Evolutionary conservation across 2,113 vertebrate genomes (phyloP), one percentile per base, ranked within the genome.

Genomic region (Trichechus manatus): DNA sequence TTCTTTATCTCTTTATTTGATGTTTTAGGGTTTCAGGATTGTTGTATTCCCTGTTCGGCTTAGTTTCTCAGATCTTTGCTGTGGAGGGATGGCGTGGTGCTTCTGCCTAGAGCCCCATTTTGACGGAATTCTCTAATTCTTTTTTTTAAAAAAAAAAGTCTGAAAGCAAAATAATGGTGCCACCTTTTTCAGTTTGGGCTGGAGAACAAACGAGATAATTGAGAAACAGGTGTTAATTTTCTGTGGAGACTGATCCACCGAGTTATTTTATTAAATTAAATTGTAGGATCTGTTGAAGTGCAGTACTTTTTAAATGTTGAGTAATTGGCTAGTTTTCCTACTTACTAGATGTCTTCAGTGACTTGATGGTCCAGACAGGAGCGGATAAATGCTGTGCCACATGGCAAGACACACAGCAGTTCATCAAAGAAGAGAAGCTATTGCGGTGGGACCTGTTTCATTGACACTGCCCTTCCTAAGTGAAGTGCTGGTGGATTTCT

Each of bases 381-480:
- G 19, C 63, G 92, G 91, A 47, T 9, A 6, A 89, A 39, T 6
- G 6, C 79, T 9, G 0, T 50, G 33, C 53, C 87, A 29, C 11
- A 44, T 47, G 93, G 87, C 92, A 19, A 86, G 27, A 90, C 19
- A 19, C 19, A 29, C 92, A 36, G 61, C 17, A 3, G 56, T 22
- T 53, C 29, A 13, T 31, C 66, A 82, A 82, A 72, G 42, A 89
- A 72, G 36, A 85, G 53, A 70, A 61, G 59, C 70, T 3, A 0
- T 20, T 39, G 15, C 80, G 9, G 0, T 1, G 61, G 63, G 80
- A 87, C n/a, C 36, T 33, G 47, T 14, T 42, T 68, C 79, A 23
- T 82, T 59, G 87, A 68, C 5, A 44, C 79, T 66, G 92, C 94
- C 92, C 91, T 93, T 97, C 68, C 64, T n/a, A 20, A 85, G 78